Evolutionary conservation across 2,113 vertebrate species (phyloP).

Genomic region (Probosciger aterrimus): DNA sequence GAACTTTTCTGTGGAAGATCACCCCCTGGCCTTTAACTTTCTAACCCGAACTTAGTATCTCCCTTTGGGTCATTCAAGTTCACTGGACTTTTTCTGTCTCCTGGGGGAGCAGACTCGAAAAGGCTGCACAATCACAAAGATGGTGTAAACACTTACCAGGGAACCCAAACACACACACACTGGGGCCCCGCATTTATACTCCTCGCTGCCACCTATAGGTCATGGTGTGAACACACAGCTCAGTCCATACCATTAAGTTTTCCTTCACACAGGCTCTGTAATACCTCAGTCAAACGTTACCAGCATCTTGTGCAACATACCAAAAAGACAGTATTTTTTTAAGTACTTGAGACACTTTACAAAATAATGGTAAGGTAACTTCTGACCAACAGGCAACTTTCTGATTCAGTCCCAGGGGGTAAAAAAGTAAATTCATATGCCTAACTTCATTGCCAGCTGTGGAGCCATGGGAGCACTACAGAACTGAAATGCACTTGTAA

Average conservation of each 20-base stretch:
- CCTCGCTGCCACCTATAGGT: not conserved
- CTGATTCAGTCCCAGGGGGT: not conserved
- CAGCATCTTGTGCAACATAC: not conserved
- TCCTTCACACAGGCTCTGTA: not conserved
- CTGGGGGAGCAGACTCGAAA: not conserved
- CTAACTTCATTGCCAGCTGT: not conserved
- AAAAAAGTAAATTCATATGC: not conserved
- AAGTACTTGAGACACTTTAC: not conserved
- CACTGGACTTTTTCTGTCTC: not conserved
- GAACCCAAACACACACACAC: not conserved
- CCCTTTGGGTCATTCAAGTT: not conserved
- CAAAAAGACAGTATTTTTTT: not conserved
- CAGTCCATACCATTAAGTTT: accelerated
- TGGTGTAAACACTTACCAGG: not conserved
- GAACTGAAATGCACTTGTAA: not conserved
- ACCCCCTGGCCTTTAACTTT: not conserved
- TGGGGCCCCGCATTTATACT: accelerated
- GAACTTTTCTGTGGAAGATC: not conserved
- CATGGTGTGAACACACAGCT: not conserved
- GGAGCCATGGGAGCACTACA: not conserved
- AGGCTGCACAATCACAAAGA: not conserved
- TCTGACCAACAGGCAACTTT: not conserved
- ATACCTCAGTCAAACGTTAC: not conserved
- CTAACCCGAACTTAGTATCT: not conserved
- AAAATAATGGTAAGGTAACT: not conserved